phyloP scores from a whole-genome alignment of 2,888 invertebrate genomes.

The Diaphora mendica region DNA sequence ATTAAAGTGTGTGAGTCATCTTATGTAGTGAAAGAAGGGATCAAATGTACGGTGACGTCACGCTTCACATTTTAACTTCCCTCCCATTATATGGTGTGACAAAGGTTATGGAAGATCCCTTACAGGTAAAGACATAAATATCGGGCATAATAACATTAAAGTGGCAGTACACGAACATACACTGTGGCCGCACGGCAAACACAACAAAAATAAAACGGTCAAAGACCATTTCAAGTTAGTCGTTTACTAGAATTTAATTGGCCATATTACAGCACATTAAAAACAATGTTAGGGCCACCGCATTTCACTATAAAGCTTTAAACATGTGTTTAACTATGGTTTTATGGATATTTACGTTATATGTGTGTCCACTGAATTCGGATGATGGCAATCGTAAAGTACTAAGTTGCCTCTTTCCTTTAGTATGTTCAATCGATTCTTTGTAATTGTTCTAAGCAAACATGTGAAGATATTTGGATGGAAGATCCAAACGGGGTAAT shows the following conservation, averaged over 20 bases:
- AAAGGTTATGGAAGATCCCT: neutral
- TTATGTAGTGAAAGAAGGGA: neutral
- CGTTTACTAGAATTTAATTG: slow-evolving; percentile 78
- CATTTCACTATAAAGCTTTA: slow-evolving; percentile 72
- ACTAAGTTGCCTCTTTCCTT: slow-evolving; percentile 19
- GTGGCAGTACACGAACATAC: slow-evolving; percentile 14
- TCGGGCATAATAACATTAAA: neutral
- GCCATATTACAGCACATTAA: slow-evolving; percentile 81
- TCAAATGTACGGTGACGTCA: neutral
- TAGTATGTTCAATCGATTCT: slow-evolving; percentile 1
- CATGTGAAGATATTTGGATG: neutral
- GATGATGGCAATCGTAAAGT: slow-evolving; percentile 56
- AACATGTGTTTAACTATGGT: slow-evolving; percentile 69
- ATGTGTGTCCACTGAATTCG: slow-evolving; percentile 48
- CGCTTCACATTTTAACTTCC: neutral
- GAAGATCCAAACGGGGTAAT: neutral
- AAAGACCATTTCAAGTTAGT: slow-evolving; percentile 55
- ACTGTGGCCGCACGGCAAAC: slow-evolving; percentile 29
- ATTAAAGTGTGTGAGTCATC: too few relatives aligned
- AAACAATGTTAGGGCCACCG: slow-evolving; percentile 84
- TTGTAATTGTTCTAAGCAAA: neutral
- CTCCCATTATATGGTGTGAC: neutral
- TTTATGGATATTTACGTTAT: slow-evolving; percentile 68
- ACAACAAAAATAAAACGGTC: slow-evolving; percentile 52
- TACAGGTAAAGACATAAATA: slow-evolving; percentile 4